Conservation (phyloP, 2,797 vertebrate species). For the Botia almorhae region DNA sequence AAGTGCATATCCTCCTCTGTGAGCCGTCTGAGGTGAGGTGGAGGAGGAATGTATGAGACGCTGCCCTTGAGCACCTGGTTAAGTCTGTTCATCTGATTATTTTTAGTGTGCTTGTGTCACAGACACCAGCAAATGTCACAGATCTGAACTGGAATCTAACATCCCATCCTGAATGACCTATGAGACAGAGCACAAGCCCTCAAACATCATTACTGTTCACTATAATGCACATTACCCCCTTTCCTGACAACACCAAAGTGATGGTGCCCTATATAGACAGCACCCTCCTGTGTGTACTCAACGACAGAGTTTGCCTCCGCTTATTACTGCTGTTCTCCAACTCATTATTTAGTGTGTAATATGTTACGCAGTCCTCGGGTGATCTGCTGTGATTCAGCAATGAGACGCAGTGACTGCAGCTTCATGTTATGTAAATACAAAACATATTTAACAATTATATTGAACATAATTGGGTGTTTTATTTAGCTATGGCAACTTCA, state of each 20-base stretch:
- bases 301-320: background rate
- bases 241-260: slow-evolving; percentile 16
- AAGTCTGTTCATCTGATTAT: slow-evolving; percentile 51
- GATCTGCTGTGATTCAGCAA: background rate
- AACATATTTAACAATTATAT: background rate
- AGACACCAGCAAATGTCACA: slow-evolving; percentile 46
- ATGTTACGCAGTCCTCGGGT: background rate
- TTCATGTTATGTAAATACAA: background rate
- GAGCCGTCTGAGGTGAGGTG: slow-evolving; percentile 17
- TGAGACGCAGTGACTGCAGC: background rate
- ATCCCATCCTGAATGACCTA: slow-evolving; percentile 42
- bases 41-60: slow-evolving; percentile 15
- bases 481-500: no score
- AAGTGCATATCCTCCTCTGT: slow-evolving; percentile 7
- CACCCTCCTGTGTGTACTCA: slow-evolving; percentile 7
- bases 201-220: slow-evolving; percentile 28
- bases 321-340: background rate
- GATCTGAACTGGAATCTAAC: slow-evolving; percentile 43
- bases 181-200: slow-evolving; percentile 13
- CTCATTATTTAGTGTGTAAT: slow-evolving; percentile 16
- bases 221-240: background rate
- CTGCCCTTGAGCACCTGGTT: slow-evolving; percentile 8
- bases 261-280: slow-evolving; percentile 12
- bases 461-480: background rate
- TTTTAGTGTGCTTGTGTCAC: slow-evolving; percentile 51